Evolutionary conservation across 2,113 vertebrate species (phyloP).

Genomic region (Cyanoderma ruficeps): DNA sequence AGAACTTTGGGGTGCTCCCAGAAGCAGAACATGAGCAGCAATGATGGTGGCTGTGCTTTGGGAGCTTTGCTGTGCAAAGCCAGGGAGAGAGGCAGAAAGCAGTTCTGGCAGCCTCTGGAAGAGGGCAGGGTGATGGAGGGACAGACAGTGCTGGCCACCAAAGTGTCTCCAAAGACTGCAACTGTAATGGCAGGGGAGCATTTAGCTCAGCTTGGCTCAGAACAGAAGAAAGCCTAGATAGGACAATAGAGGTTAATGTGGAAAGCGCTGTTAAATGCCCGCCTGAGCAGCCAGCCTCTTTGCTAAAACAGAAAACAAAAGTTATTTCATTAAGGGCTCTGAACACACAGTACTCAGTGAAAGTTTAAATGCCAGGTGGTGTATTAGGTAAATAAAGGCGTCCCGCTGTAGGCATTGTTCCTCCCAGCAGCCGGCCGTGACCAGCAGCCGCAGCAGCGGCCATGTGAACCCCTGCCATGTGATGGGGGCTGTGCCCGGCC

Average conservation of each 20-base stretch:
- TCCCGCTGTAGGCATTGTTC: slow-evolving; percentile 42
- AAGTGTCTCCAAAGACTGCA: neutral
- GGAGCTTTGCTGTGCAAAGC: neutral
- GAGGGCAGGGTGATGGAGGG: neutral
- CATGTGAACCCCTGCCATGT: slow-evolving; percentile 30
- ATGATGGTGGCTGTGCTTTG: neutral
- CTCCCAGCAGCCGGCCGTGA: slow-evolving; percentile 12
- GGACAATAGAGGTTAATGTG: neutral
- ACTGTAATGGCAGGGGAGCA: neutral
- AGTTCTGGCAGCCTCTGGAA: neutral
- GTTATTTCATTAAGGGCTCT: neutral
- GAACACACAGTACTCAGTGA: slow-evolving; percentile 11
- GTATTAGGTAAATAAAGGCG: slow-evolving; percentile 50
- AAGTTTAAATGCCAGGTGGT: slow-evolving; percentile 48
- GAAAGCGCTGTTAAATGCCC: neutral
- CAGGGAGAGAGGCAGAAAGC: neutral
- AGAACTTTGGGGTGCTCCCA: neutral
- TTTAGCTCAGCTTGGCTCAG: neutral
- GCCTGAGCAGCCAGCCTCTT: neutral
- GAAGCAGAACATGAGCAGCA: neutral
- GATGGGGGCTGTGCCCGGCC: neutral
- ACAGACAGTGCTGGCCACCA: neutral
- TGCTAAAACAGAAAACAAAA: neutral
- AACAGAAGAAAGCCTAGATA: neutral
- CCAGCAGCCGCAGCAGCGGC: neutral